These are phyloP conservation scores for Chiridota heheva DNA, from an alignment of 35 echinoderm and acorn worm genomes.

Conservation along the genomic window DNA sequence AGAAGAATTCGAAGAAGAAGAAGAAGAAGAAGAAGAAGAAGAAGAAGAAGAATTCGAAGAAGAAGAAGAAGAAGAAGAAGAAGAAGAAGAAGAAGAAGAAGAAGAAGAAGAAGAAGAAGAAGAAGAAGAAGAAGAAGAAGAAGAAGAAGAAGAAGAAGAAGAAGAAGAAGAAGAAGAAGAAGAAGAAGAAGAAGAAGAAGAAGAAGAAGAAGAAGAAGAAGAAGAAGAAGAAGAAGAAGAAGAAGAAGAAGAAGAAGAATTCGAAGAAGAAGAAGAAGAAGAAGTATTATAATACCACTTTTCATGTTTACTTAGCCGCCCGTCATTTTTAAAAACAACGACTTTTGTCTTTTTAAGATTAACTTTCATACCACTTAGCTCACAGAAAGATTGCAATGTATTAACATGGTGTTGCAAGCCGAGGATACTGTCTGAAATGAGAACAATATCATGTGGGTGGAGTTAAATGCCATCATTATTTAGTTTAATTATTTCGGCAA, in stretches of 20 bases:
- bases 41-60: too few relatives aligned
- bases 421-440: too few relatives aligned
- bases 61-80: not conserved
- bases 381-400: too few relatives aligned
- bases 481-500: too few relatives aligned
- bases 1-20: too few relatives aligned
- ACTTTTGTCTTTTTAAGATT: too few relatives aligned
- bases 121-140: not conserved
- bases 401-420: too few relatives aligned
- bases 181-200: not conserved
- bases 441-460: too few relatives aligned
- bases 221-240: not conserved
- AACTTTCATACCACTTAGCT: too few relatives aligned
- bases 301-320: too few relatives aligned
- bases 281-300: not conserved
- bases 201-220: not conserved
- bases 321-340: not conserved
- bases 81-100: not conserved
- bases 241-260: slow-evolving; percentile 3
- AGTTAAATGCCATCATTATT: too few relatives aligned
- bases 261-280: not conserved
- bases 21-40: not conserved
- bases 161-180: not conserved
- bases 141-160: not conserved
- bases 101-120: not conserved